Evolutionary conservation across 2,797 vertebrate genomes (phyloP).

Genomic region (Dryobates pubescens): DNA sequence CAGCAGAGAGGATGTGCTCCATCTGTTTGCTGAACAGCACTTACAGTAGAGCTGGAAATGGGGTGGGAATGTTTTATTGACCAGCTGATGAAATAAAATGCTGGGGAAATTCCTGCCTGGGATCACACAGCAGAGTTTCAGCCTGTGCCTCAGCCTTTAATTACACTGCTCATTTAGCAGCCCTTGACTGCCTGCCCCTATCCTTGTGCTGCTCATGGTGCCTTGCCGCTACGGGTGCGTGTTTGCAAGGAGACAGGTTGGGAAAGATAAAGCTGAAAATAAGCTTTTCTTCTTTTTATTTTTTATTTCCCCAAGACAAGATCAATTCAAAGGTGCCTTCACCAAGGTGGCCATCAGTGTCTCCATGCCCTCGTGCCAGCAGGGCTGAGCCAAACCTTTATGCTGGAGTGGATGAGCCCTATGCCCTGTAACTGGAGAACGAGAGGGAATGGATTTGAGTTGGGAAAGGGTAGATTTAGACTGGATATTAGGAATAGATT

Average conservation of each 20-base stretch:
- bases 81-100: background rate
- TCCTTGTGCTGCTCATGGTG: background rate
- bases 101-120: background rate
- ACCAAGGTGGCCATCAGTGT: fast-evolving
- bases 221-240: background rate
- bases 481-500: too few species aligned
- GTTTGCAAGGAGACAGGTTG: background rate
- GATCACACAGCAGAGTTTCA: background rate
- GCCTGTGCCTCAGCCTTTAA: fast-evolving
- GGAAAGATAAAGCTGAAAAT: background rate
- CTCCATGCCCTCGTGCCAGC: fast-evolving
- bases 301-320: background rate
- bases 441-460: too few species aligned
- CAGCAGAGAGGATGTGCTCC: background rate
- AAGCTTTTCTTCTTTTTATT: background rate
- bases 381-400: background rate
- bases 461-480: too few species aligned
- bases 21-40: fast-evolving
- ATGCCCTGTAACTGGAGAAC: background rate
- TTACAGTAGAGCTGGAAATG: background rate
- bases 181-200: background rate
- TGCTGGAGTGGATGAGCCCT: background rate
- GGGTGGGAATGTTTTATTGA: background rate
- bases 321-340: background rate
- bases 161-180: background rate